phyloP scores from a whole-genome alignment of 1,140 invertebrate species.

The Brachionus rotundiformis region DNA sequence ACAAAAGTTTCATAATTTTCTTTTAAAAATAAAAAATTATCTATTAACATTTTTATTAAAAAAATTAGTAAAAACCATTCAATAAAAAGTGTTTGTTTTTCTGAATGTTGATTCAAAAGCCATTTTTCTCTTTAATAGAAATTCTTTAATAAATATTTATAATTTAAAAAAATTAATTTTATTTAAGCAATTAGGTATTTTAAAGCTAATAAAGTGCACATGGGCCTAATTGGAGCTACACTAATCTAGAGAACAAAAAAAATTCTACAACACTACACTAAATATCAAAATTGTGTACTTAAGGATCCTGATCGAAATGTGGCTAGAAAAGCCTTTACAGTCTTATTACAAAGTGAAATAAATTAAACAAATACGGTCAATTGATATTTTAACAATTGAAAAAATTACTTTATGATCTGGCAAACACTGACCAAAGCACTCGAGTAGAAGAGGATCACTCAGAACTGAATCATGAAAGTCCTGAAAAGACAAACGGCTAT shows the following conservation, averaged over 20 bases:
- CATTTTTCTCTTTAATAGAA: constrained; percentile 39
- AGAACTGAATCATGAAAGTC: constrained; percentile 73
- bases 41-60: no score
- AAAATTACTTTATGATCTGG: constrained; percentile 65
- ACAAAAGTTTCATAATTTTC: no score
- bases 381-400: background rate
- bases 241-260: background rate
- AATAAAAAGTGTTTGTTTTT: constrained; percentile 11
- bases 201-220: background rate
- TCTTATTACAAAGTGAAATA: constrained; percentile 1
- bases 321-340: constrained; percentile 31
- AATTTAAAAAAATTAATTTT: background rate
- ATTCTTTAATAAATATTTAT: background rate
- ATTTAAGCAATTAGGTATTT: background rate
- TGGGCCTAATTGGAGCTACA: no score
- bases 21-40: no score
- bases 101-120: constrained; percentile 40
- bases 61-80: constrained; percentile 14
- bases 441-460: constrained; percentile 72
- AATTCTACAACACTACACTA: constrained; percentile 1
- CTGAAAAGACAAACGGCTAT: constrained; percentile 73
- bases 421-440: constrained; percentile 77
- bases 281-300: background rate
- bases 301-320: constrained; percentile 30
- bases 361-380: background rate